phyloP scores from a whole-genome alignment of 2,797 vertebrate genomes.

The Acrocephalus scirpaceus region DNA sequence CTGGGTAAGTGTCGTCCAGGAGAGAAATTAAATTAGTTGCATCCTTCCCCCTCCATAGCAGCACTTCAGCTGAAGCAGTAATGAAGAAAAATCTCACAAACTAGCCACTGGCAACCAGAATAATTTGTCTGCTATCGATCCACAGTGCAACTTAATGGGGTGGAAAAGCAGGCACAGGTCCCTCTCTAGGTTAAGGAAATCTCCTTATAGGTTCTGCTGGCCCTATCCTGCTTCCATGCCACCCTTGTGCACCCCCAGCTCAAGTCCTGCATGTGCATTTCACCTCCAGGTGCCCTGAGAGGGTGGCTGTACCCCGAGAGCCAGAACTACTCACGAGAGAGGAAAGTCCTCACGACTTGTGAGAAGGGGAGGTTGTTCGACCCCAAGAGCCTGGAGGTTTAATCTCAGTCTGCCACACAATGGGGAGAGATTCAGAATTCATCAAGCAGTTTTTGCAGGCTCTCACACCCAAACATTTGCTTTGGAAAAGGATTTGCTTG shows the following conservation, averaged over 20 bases:
- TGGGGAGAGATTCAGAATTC: background rate
- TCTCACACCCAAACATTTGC: background rate
- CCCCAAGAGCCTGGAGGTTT: background rate
- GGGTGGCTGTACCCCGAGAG: rapidly evolving
- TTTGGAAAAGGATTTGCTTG: background rate
- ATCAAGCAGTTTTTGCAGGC: background rate
- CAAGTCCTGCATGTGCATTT: rapidly evolving
- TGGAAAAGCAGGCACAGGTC: background rate
- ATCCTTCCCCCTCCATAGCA: background rate
- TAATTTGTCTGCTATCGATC: slow-evolving; percentile 16
- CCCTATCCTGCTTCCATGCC: background rate
- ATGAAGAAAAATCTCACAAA: slow-evolving; percentile 44
- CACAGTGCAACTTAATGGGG: background rate
- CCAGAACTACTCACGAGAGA: rapidly evolving
- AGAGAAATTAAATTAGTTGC: slow-evolving; percentile 24
- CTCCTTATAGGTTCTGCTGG: rapidly evolving
- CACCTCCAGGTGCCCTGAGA: background rate
- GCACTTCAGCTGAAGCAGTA: slow-evolving; percentile 18
- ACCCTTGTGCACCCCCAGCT: background rate
- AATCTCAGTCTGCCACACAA: background rate
- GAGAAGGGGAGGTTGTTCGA: background rate
- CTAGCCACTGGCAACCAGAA: slow-evolving; percentile 2
- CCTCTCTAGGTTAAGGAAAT: background rate
- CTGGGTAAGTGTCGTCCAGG: background rate
- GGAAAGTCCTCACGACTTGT: background rate